Conservation (phyloP, 2,113 vertebrate genomes). For the Abramis brama region DNA sequence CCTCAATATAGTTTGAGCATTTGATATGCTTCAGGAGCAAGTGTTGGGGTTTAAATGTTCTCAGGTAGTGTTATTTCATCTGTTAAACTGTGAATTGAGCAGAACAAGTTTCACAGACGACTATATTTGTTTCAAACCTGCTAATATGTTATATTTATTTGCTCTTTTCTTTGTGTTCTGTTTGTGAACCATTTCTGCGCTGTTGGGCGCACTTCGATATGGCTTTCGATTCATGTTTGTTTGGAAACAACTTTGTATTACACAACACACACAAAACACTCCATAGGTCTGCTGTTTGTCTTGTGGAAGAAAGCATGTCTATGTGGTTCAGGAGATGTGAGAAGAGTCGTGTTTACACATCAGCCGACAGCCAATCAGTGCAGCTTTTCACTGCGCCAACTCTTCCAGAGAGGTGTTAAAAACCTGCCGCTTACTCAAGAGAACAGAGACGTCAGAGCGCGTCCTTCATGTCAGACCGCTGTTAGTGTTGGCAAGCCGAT, state of each 20-base stretch:
- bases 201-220: background rate
- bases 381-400: slow-evolving; percentile 27
- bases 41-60: slow-evolving; percentile 42
- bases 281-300: background rate
- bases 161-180: slow-evolving; percentile 14
- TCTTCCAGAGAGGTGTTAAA: slow-evolving; percentile 46
- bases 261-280: background rate
- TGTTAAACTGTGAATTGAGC: slow-evolving; percentile 32
- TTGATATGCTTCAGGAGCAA: slow-evolving; percentile 18
- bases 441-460: slow-evolving; percentile 4
- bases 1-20: background rate
- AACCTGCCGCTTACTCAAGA: background rate
- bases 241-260: slow-evolving; percentile 1
- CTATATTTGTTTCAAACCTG: background rate
- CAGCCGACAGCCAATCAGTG: slow-evolving; percentile 21
- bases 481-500: slow-evolving; percentile 43
- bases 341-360: slow-evolving; percentile 21
- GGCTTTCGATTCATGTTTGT: slow-evolving; percentile 14
- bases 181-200: slow-evolving; percentile 12
- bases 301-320: background rate
- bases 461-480: slow-evolving; percentile 13
- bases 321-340: slow-evolving; percentile 13
- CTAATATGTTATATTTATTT: background rate
- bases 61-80: slow-evolving; percentile 30
- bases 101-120: background rate